A percentile compares a stretch with the other conserved stretches of the same genome.
These are phyloP conservation scores for Dermatophagoides farinae DNA, from an alignment of 1,140 invertebrate genomes.

Conservation along the genomic window DNA sequence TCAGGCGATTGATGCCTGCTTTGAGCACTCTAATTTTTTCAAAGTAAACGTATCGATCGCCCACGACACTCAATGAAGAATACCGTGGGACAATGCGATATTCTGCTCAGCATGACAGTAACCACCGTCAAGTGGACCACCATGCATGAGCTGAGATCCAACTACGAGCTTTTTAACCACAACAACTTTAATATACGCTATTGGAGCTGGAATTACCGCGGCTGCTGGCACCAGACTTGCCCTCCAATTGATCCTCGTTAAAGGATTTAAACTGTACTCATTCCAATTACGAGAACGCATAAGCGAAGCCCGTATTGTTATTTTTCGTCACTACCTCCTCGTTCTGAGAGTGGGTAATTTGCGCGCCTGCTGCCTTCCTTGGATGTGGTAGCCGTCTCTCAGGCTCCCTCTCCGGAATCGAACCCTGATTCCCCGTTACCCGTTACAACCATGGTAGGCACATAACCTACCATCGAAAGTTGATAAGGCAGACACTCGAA, in stretches of 20 bases:
- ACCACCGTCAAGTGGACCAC: constrained; percentile 27
- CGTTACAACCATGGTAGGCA: constrained; percentile 19
- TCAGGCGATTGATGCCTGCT: constrained; percentile 23
- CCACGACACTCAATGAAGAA: constrained; percentile 26
- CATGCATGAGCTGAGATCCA: constrained; percentile 20
- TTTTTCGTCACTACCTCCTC: no score
- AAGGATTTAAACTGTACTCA: no score
- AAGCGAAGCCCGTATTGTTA: no score
- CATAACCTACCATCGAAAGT: no score
- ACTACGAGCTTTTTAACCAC: no score
- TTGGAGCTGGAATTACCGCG: no score
- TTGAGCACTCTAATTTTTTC: constrained; percentile 50
- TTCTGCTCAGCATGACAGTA: not conserved
- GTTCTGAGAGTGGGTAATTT: constrained; percentile 45
- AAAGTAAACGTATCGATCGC: constrained; percentile 39
- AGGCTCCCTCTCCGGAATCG: constrained; percentile 48
- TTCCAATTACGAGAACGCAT: no score
- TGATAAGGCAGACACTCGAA: not conserved
- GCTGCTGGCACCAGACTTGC: no score
- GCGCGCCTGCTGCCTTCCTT: constrained; percentile 74
- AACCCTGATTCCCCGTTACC: constrained; percentile 41
- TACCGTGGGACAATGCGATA: constrained; percentile 21
- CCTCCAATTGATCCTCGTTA: no score
- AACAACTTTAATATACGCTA: no score
- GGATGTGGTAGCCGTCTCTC: constrained; percentile 78